Evolutionary conservation across 1,140 invertebrate species (phyloP).

Genomic region (Saxidomus purpurata): DNA sequence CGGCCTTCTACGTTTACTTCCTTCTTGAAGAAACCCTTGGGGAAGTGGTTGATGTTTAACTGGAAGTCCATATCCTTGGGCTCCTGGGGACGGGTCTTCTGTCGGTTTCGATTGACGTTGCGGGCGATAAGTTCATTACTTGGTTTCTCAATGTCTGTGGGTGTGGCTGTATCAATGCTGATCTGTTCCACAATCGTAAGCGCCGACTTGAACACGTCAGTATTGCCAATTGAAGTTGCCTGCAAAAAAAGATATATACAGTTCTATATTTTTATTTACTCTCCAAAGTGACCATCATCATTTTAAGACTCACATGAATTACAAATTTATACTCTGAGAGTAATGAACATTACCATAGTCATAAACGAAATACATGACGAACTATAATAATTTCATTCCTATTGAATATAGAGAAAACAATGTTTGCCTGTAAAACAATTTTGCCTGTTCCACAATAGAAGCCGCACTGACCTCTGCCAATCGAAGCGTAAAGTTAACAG

Average conservation of each 20-base stretch:
- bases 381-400: too few species aligned
- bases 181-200: neutral
- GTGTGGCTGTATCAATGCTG: neutral
- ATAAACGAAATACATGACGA: too few species aligned
- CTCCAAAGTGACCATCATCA: too few species aligned
- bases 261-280: too few species aligned
- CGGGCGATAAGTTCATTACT: neutral
- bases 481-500: too few species aligned
- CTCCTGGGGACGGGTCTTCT: neutral
- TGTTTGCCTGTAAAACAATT: too few species aligned
- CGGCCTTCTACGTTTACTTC: neutral
- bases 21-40: neutral
- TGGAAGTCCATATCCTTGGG: neutral
- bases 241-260: neutral
- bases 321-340: too few species aligned
- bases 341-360: too few species aligned
- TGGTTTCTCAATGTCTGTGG: neutral
- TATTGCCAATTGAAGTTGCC: neutral
- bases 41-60: neutral
- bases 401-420: too few species aligned
- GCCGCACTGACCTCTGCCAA: too few species aligned
- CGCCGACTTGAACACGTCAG: neutral
- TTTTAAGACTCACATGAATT: too few species aligned
- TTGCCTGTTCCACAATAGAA: too few species aligned
- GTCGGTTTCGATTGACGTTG: neutral